Conservation (phyloP, 1,140 invertebrate genomes). For the Plectrocnemia conspersa region DNA sequence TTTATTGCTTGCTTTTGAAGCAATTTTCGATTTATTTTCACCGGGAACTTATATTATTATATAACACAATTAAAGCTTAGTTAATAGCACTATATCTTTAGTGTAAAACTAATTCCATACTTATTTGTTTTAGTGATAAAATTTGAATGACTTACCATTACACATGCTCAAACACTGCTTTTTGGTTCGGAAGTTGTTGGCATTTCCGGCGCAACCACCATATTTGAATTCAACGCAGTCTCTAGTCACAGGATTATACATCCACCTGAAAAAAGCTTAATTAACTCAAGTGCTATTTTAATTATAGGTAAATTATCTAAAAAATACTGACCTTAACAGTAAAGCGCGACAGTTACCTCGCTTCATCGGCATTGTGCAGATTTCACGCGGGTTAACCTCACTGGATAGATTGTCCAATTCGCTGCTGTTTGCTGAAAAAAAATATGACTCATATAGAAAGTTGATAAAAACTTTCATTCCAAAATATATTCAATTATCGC, state of each 20-base stretch:
- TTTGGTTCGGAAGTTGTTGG: conserved; percentile 58
- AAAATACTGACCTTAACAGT: conserved; percentile 15
- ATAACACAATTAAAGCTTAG: too few species aligned
- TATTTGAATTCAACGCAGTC: conserved; percentile 60
- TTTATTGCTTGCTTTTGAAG: too few species aligned
- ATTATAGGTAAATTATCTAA: neutral
- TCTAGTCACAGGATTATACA: conserved; percentile 52
- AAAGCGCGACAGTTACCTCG: conserved; percentile 23
- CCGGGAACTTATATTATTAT: too few species aligned
- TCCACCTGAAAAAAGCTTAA: conserved; percentile 39
- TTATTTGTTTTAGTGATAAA: neutral
- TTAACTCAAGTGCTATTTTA: neutral
- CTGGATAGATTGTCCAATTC: conserved; percentile 4
- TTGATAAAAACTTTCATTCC: too few species aligned
- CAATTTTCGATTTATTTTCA: too few species aligned
- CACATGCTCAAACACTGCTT: conserved; percentile 53
- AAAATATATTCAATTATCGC: neutral
- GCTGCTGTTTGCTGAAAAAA: neutral
- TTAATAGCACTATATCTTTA: too few species aligned
- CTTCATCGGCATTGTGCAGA: conserved; percentile 19
- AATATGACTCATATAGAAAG: too few species aligned
- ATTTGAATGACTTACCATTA: conserved; percentile 40
- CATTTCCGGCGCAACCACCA: conserved; percentile 64
- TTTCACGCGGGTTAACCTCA: conserved; percentile 5
- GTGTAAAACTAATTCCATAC: too few species aligned